These are phyloP conservation scores for Polypterus senegalus DNA, from an alignment of 2,113 vertebrate species.

Conservation along the genomic window DNA sequence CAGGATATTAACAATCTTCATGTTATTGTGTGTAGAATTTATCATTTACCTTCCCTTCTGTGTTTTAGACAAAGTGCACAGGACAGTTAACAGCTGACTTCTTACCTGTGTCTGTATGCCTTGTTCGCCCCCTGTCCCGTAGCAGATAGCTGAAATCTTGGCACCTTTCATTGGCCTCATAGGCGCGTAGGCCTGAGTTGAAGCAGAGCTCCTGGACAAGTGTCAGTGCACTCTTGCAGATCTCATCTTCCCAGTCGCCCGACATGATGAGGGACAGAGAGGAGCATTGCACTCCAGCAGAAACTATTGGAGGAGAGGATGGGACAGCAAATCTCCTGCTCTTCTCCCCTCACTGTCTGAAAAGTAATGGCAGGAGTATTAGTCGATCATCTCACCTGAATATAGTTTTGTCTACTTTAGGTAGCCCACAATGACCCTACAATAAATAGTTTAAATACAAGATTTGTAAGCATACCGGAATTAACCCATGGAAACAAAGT, in stretches of 20 bases:
- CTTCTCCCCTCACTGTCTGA: too few relatives aligned
- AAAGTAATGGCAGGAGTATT: too few relatives aligned
- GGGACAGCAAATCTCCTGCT: too few relatives aligned
- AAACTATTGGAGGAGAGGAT: too few relatives aligned
- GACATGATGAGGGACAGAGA: slow-evolving; percentile 55
- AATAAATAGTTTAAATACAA: too few relatives aligned
- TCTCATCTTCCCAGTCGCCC: slow-evolving; percentile 80
- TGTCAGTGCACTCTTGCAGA: slow-evolving; percentile 70
- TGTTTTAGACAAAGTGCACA: background rate
- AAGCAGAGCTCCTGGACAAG: slow-evolving; percentile 76
- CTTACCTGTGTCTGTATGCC: slow-evolving; percentile 62
- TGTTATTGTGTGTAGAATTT: too few relatives aligned
- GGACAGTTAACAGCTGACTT: background rate
- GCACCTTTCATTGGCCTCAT: slow-evolving; percentile 66
- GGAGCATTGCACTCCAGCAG: too few relatives aligned
- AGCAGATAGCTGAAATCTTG: slow-evolving; percentile 68
- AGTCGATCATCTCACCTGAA: too few relatives aligned
- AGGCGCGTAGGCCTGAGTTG: slow-evolving; percentile 38
- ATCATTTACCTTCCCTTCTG: background rate
- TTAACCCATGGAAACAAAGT: too few relatives aligned
- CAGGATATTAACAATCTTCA: background rate
- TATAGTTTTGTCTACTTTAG: too few relatives aligned
- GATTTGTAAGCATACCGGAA: too few relatives aligned
- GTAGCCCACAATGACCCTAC: too few relatives aligned
- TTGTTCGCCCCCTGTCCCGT: slow-evolving; percentile 46